Evolutionary conservation across 2,113 vertebrate species (phyloP), one percentile per base, ranked within the genome.

Genomic region (Clarias macrocephalus): DNA sequence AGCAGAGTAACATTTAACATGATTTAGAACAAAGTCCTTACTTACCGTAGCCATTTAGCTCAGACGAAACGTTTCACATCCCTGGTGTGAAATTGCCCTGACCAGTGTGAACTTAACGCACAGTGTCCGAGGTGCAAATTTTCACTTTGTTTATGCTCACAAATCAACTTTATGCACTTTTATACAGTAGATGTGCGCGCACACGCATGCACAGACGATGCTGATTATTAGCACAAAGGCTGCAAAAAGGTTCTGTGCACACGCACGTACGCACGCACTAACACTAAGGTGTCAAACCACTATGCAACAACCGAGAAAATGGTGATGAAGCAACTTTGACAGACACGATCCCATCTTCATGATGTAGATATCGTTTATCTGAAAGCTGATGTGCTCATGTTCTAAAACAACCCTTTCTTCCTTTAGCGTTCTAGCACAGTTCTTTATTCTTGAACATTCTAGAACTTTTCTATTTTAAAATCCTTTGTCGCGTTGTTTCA

Each of bases 191-290:
- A n/a, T 23, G 8, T 5, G 7, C 48, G 42, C 83, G 42, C 10
- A 3, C 48, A 25, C 42, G 30, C 30, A 62, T 21, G 54, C 59
- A 52, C 23, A 21, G 13, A 21, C 42, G 72, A 33, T 37, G 98
- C 77, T 99, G 97, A 88, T 99, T 33, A 99, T 90, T 99, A 99
- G 85, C 99, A 98, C 76, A 99, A 93, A 48, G 97, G 99, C 89
- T 99, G 98, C 85, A 99, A 89, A 9, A 99, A 97, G 9, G 98
- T 99, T 98, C 99, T 99, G 97, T 98, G 85, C 21, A 37, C 68
- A 28, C 25, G 57, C 52, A 30, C 42, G 10, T 7, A 75, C 54
- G 37, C 79, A 63, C 5, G 2, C 85, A 42, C 42, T 21, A 25
- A 57, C 21, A 25, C 15, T 54, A 37, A 88, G 62, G 84, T 88